Percentiles rank a stretch among this genome's conserved stretches.
phyloP scores from a whole-genome alignment of 2,888 invertebrate species.

The Stramonita haemastoma region DNA sequence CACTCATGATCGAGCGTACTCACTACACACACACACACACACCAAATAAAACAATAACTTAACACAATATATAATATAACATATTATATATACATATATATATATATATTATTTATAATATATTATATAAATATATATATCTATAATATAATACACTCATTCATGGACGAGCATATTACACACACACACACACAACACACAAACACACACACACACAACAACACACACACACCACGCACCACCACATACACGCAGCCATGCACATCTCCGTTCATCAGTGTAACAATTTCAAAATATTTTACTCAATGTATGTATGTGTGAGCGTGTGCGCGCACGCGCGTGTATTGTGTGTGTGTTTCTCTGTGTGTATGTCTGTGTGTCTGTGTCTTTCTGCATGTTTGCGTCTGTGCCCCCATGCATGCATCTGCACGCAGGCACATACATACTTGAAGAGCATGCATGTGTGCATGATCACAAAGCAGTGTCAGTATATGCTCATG shows the following conservation, averaged over 20 bases:
- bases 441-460: no score
- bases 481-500: no score
- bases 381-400: background rate
- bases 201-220: background rate
- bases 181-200: background rate
- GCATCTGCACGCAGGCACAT: background rate
- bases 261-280: background rate
- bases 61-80: no score
- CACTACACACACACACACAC: conserved; percentile 4
- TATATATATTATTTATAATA: no score
- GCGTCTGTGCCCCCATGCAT: background rate
- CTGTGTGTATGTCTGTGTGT: conserved; percentile 8
- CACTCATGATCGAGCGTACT: background rate
- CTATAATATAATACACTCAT: no score
- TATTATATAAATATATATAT: no score
- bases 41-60: no score
- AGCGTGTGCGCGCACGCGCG: background rate
- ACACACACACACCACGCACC: background rate
- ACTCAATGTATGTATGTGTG: background rate
- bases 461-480: no score
- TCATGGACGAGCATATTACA: no score
- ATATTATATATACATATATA: no score
- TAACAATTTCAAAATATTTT: no score
- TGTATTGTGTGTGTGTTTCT: no score
- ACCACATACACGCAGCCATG: background rate